These are phyloP conservation scores for Acanthurus lineatus DNA, from an alignment of 2,797 vertebrate genomes.

Conservation along the genomic window DNA sequence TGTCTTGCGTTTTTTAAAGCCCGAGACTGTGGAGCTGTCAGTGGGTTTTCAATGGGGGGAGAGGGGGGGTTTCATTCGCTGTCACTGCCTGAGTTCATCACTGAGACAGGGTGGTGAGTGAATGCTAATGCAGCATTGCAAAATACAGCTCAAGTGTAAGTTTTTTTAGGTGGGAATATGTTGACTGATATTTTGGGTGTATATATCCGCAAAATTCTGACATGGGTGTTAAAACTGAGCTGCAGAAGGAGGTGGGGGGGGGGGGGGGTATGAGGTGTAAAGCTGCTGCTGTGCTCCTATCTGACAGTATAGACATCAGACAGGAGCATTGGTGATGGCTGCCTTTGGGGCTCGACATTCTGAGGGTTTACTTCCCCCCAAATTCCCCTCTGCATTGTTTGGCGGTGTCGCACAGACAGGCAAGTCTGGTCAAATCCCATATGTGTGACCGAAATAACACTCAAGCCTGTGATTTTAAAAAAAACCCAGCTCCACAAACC, in stretches of 20 bases:
- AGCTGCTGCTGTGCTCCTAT: not conserved
- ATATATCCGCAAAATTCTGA: no score
- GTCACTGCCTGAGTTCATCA: not conserved
- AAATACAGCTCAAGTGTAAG: not conserved
- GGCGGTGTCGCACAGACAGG: constrained; percentile 31
- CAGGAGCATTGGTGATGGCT: not conserved
- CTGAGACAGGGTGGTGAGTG: not conserved
- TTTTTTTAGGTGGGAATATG: no score
- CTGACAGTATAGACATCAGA: not conserved
- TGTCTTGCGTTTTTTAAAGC: not conserved
- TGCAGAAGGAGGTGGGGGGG: no score
- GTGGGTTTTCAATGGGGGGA: not conserved
- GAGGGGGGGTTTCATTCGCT: not conserved
- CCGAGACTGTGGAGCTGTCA: not conserved
- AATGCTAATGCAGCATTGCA: constrained; percentile 4
- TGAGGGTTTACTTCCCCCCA: constrained; percentile 14
- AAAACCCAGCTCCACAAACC: constrained; percentile 55
- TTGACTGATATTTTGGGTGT: no score
- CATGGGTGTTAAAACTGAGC: no score
- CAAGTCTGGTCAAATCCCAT: constrained; percentile 56
- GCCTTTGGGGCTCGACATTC: constrained; percentile 17
- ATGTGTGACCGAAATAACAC: constrained; percentile 49
- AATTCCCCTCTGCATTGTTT: constrained; percentile 24
- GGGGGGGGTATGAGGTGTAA: no score
- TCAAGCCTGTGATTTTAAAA: constrained; percentile 53